Evolutionary conservation across 2,113 vertebrate genomes (phyloP).

Genomic region (Catharus minimus): DNA sequence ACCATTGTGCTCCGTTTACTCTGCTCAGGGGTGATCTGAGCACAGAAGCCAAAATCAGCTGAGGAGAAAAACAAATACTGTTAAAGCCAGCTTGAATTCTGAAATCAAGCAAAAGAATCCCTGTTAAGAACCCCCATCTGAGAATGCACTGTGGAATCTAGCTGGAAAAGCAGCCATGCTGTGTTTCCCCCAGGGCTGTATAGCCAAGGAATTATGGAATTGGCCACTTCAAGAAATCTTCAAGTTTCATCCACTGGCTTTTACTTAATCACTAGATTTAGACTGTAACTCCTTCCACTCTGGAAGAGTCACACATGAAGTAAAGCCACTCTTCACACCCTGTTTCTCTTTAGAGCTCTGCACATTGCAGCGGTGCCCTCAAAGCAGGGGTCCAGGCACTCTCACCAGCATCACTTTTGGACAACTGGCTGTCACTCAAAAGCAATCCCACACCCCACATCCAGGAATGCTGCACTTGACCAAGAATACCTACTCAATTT

Average conservation of each 20-base stretch:
- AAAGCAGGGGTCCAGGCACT: neutral
- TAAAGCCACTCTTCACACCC: neutral
- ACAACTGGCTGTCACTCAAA: neutral
- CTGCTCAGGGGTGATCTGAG: constrained; percentile 98
- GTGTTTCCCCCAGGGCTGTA: neutral
- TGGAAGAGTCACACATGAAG: neutral
- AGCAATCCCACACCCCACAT: neutral
- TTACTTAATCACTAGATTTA: neutral
- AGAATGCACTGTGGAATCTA: neutral
- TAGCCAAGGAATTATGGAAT: neutral
- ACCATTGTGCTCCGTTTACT: constrained; percentile 99
- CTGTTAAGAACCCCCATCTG: neutral
- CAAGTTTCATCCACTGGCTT: neutral
- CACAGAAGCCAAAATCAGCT: constrained; percentile 99
- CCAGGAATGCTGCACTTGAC: neutral
- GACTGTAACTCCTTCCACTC: neutral
- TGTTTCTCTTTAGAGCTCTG: neutral
- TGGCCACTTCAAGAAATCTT: neutral
- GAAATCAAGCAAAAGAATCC: neutral
- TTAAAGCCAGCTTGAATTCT: constrained; percentile 14
- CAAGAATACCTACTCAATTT: constrained; percentile 89
- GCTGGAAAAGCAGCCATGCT: neutral
- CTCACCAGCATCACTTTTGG: neutral
- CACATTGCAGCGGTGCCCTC: neutral
- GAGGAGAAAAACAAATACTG: constrained; percentile 24